Percentiles rank a stretch among this genome's conserved stretches.
Evolutionary conservation across 2,797 vertebrate genomes (phyloP).

Genomic region (Liasis olivaceus): DNA sequence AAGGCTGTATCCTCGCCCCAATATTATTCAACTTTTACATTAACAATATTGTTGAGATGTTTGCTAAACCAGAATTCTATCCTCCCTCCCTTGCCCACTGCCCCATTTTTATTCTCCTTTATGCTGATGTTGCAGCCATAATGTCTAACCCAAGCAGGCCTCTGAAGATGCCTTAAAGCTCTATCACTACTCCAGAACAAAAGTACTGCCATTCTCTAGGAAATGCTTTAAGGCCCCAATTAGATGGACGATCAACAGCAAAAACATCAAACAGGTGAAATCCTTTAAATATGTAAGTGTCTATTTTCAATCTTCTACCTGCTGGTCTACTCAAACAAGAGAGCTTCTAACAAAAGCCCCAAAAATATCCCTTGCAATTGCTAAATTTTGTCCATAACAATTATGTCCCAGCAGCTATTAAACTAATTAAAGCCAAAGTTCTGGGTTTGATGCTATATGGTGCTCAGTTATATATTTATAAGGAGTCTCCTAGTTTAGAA

Average conservation of each 20-base stretch:
- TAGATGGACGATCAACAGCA: not conserved
- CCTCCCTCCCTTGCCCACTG: not conserved
- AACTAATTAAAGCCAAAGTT: not conserved
- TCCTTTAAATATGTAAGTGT: not conserved
- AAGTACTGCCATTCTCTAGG: not conserved
- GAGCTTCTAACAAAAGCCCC: not conserved
- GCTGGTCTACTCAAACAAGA: not conserved
- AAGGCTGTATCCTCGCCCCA: not conserved
- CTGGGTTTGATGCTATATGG: not conserved
- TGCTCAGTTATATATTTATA: not conserved
- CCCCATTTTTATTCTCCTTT: not conserved
- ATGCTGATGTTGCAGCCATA: not conserved
- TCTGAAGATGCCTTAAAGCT: not conserved
- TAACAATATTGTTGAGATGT: not conserved
- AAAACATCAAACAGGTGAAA: not conserved
- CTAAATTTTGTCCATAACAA: not conserved
- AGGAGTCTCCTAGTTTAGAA: not conserved
- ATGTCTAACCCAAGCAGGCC: not conserved
- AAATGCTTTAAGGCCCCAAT: not conserved
- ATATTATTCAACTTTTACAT: not conserved
- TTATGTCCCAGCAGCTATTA: not conserved
- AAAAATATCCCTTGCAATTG: not conserved
- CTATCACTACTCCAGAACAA: not conserved
- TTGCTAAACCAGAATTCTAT: not conserved
- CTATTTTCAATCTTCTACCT: not conserved